phyloP scores from a whole-genome alignment of 2,888 invertebrate genomes.

The Crematogaster levior region DNA sequence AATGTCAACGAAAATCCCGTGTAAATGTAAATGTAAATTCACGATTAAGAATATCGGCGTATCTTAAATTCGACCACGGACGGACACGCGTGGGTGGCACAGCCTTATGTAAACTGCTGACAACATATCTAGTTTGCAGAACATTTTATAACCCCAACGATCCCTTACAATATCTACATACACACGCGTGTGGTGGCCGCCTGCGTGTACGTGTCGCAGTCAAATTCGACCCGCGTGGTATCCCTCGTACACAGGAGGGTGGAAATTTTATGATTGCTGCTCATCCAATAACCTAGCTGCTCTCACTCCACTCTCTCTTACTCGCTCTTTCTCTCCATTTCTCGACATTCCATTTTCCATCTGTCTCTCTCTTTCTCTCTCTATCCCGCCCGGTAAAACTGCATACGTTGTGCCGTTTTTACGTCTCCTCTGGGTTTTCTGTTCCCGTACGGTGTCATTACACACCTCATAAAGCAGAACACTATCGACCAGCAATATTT shows the following conservation, averaged over 20 bases:
- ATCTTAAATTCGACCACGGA: constrained; percentile 45
- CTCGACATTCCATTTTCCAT: constrained; percentile 41
- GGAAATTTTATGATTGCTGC: constrained; percentile 80
- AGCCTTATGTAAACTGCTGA: constrained; percentile 75
- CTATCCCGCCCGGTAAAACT: constrained; percentile 72
- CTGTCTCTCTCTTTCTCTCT: constrained; percentile 13
- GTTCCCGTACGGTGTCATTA: constrained; percentile 80
- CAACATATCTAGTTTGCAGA: constrained; percentile 72
- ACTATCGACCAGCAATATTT: constrained; percentile 61
- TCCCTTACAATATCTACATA: constrained; percentile 66
- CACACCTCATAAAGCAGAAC: constrained; percentile 84
- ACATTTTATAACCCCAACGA: constrained; percentile 72
- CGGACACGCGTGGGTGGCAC: constrained; percentile 54
- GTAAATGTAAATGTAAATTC: constrained; percentile 37
- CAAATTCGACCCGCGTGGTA: constrained; percentile 66
- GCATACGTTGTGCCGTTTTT: constrained; percentile 80
- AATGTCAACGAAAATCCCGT: neutral
- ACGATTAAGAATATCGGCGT: constrained; percentile 28
- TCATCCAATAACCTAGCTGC: constrained; percentile 71
- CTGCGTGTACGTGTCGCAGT: constrained; percentile 60
- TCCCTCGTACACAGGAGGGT: constrained; percentile 57
- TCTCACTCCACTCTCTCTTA: constrained; percentile 26
- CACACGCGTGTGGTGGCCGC: constrained; percentile 47
- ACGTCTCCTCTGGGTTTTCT: constrained; percentile 84
- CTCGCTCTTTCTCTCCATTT: constrained; percentile 19